These are phyloP conservation scores for Mongoloraphidia duomilia DNA, from an alignment of 2,888 invertebrate genomes.

Conservation along the genomic window DNA sequence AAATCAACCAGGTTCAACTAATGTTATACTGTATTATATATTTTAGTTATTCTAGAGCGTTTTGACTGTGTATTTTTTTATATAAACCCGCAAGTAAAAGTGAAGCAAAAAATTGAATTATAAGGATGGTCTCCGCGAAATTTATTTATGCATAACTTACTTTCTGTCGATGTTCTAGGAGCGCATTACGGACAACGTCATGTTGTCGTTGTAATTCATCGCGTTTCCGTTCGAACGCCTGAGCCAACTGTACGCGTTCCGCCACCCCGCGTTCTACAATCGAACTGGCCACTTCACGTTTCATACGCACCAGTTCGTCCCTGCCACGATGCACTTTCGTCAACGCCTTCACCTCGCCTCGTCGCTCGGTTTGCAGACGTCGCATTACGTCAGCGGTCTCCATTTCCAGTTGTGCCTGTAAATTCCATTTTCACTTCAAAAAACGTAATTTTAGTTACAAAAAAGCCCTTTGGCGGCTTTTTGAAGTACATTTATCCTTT, in stretches of 20 bases:
- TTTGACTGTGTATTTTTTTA: no score
- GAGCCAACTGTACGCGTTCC: slow-evolving; percentile 68
- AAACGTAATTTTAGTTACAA: background rate
- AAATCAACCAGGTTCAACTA: no score
- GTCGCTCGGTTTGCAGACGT: slow-evolving; percentile 64
- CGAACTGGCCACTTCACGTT: slow-evolving; percentile 65
- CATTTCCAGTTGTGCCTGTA: slow-evolving; percentile 45
- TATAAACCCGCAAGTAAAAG: no score
- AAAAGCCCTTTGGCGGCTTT: background rate
- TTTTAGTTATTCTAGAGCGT: no score
- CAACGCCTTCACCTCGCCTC: slow-evolving; percentile 77
- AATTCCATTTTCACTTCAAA: slow-evolving; percentile 5
- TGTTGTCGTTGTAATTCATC: slow-evolving; percentile 65
- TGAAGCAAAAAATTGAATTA: no score
- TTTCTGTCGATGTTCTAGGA: slow-evolving; percentile 51
- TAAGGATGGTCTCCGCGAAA: background rate
- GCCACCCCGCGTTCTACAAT: slow-evolving; percentile 82
- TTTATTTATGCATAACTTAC: slow-evolving; percentile 24
- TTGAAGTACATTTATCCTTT: no score
- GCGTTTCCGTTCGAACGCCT: slow-evolving; percentile 59
- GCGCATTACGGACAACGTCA: slow-evolving; percentile 54
- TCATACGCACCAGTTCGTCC: slow-evolving; percentile 76
- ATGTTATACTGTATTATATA: no score
- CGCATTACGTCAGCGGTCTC: slow-evolving; percentile 64
- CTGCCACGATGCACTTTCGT: slow-evolving; percentile 81